These are phyloP conservation scores for Cybosia mesomella DNA, from an alignment of 2,888 invertebrate species.

Conservation along the genomic window DNA sequence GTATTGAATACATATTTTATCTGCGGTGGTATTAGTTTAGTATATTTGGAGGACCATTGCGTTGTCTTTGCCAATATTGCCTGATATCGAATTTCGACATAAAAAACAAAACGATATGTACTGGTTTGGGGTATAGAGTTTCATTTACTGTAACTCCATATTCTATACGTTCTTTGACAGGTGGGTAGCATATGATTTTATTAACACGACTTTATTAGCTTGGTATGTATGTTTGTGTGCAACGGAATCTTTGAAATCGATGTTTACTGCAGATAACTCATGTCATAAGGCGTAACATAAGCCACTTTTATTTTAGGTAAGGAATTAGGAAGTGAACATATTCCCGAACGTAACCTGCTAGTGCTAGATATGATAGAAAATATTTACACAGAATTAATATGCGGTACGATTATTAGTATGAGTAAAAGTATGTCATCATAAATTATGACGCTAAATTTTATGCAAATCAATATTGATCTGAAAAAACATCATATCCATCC, in stretches of 20 bases:
- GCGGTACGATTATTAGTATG: background rate
- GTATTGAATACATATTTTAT: conserved; percentile 5
- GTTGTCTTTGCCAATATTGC: conserved; percentile 20
- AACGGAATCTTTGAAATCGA: background rate
- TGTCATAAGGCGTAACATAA: too few relatives aligned
- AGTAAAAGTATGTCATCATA: background rate
- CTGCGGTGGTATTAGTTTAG: conserved; percentile 7
- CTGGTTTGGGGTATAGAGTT: conserved; percentile 36
- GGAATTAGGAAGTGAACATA: too few relatives aligned
- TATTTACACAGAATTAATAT: background rate
- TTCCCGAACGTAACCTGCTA: too few relatives aligned
- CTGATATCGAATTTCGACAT: conserved; percentile 35
- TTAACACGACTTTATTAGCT: too few relatives aligned
- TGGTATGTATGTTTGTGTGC: background rate
- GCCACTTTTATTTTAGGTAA: too few relatives aligned
- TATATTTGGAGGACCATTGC: conserved; percentile 9
- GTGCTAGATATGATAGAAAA: background rate
- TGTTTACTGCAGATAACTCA: too few relatives aligned
- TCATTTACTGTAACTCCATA: conserved; percentile 52
- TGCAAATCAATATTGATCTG: background rate
- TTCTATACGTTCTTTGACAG: conserved; percentile 32
- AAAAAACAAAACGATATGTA: conserved; percentile 26
- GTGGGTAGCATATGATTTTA: conserved; percentile 2
- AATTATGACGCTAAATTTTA: background rate
- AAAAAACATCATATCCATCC: background rate